Conservation (phyloP, 2,113 vertebrate species). For the Laticauda colubrina region DNA sequence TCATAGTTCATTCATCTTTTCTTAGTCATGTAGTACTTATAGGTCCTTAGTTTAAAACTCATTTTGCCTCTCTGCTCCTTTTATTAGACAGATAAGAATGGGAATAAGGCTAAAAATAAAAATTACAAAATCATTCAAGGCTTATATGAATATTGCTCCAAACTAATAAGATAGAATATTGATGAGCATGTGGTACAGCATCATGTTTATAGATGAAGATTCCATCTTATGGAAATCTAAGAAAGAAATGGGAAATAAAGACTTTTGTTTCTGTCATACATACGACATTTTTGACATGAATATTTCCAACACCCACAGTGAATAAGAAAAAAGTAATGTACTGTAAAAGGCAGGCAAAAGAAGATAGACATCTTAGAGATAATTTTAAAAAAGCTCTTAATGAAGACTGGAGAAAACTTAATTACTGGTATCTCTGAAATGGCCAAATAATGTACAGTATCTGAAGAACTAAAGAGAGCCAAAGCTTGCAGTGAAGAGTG, state of each 20-base stretch:
- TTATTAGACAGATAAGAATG: not conserved
- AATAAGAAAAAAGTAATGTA: not conserved
- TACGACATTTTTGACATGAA: not conserved
- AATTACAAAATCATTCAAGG: not conserved
- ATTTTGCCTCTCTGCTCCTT: not conserved
- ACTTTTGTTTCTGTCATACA: not conserved
- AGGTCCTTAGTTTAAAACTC: conserved; percentile 1
- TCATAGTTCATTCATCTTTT: not conserved
- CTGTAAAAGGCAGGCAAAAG: not conserved
- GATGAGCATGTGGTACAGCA: not conserved
- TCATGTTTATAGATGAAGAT: not conserved
- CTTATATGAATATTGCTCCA: not conserved
- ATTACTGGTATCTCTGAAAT: conserved; percentile 32
- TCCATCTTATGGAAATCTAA: not conserved
- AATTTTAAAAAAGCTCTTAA: not conserved
- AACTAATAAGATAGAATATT: not conserved
- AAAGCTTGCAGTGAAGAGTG: not conserved
- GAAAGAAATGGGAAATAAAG: not conserved
- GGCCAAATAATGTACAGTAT: not conserved
- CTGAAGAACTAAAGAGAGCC: not conserved
- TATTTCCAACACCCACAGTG: too few species aligned
- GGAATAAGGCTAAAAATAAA: not conserved
- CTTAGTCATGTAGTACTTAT: conserved; percentile 4
- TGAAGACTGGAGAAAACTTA: conserved; percentile 1
- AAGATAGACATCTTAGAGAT: not conserved